Evolutionary conservation across 2,888 invertebrate genomes (phyloP).

Genomic region (Serrognathus titanus): DNA sequence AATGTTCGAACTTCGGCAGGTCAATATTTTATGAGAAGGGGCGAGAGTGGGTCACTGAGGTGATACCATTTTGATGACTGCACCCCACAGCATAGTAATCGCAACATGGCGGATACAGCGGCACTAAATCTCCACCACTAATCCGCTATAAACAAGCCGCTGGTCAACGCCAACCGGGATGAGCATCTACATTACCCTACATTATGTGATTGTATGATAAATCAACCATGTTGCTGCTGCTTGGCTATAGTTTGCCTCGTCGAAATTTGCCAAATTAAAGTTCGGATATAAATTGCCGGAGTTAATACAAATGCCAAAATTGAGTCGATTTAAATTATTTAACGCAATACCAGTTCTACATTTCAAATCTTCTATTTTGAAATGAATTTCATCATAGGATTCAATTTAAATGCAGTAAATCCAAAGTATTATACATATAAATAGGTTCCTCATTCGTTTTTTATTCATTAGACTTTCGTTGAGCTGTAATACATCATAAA

Average conservation of each 20-base stretch:
- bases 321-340: no score
- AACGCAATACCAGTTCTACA: no score
- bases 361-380: no score
- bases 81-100: conserved; percentile 16
- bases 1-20: conserved; percentile 18
- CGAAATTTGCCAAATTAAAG: not conserved
- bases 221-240: conserved; percentile 7
- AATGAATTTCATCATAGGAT: no score
- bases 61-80: conserved; percentile 1
- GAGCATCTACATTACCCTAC: conserved; percentile 30
- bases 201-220: conserved; percentile 25
- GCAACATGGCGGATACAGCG: conserved; percentile 22
- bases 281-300: no score
- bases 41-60: conserved; percentile 2
- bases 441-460: no score
- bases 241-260: not conserved
- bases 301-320: no score
- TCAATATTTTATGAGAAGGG: conserved; percentile 24
- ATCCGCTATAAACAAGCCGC: conserved; percentile 32
- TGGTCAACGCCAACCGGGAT: conserved; percentile 26
- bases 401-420: no score
- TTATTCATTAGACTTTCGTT: no score
- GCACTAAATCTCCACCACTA: conserved; percentile 31
- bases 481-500: no score
- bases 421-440: no score